These are phyloP conservation scores for Plagodis pulveraria DNA, from an alignment of 2,888 invertebrate genomes.

Conservation along the genomic window DNA sequence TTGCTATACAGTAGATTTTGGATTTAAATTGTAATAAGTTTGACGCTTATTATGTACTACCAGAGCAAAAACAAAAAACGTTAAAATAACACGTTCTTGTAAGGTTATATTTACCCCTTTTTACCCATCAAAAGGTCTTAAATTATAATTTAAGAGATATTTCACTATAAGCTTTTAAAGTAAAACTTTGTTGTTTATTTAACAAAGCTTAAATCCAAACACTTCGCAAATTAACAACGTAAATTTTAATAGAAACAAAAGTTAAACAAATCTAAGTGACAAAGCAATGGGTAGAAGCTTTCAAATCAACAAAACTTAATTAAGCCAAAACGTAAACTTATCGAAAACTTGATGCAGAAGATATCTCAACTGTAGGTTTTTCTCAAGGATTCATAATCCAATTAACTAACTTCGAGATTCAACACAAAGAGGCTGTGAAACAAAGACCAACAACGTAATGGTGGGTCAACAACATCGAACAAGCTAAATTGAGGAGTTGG, in stretches of 20 bases:
- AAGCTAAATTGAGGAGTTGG: slow-evolving; percentile 6
- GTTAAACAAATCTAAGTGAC: slow-evolving; percentile 27
- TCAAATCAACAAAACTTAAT: slow-evolving; percentile 56
- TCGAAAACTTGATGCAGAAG: slow-evolving; percentile 30
- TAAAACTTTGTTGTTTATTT: neutral
- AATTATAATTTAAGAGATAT: too few species aligned
- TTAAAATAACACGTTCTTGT: too few species aligned
- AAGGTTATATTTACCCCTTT: too few species aligned
- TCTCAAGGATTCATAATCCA: slow-evolving; percentile 57
- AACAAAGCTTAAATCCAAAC: slow-evolving; percentile 7
- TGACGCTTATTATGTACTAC: too few species aligned
- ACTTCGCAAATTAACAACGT: slow-evolving; percentile 18
- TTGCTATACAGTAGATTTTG: too few species aligned
- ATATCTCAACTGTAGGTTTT: slow-evolving; percentile 50
- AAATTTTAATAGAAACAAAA: slow-evolving; percentile 26
- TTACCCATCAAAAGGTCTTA: too few species aligned
- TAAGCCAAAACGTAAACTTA: slow-evolving; percentile 54
- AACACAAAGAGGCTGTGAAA: slow-evolving; percentile 42
- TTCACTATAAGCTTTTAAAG: neutral
- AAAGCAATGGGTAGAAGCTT: slow-evolving; percentile 37
- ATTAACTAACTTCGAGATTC: slow-evolving; percentile 51
- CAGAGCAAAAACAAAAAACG: too few species aligned
- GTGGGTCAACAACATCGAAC: slow-evolving; percentile 14
- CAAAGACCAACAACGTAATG: slow-evolving; percentile 38
- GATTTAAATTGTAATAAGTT: too few species aligned